These are phyloP conservation scores for Aporophyla lueneburgensis DNA, from an alignment of 2,888 invertebrate genomes.

Conservation along the genomic window DNA sequence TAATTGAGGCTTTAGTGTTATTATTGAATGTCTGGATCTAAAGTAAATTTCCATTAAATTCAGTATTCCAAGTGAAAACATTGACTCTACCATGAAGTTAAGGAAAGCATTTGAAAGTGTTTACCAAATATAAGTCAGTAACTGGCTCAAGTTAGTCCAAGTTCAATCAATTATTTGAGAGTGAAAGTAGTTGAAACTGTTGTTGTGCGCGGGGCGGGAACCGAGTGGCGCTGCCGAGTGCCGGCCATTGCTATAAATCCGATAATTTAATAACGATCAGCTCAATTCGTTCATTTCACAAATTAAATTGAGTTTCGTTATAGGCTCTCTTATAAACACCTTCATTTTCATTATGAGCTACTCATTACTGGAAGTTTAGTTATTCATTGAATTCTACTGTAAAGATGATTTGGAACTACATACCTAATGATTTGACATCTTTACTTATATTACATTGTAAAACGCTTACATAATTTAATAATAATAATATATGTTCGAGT, in stretches of 20 bases:
- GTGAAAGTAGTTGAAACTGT: constrained; percentile 69
- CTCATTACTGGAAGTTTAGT: constrained; percentile 17
- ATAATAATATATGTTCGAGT: no score
- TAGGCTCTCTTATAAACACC: constrained; percentile 86
- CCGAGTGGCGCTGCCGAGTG: constrained; percentile 50
- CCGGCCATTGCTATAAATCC: constrained; percentile 75
- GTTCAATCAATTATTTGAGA: constrained; percentile 69
- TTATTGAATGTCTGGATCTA: constrained; percentile 2
- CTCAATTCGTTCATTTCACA: constrained; percentile 79
- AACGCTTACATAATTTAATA: no score
- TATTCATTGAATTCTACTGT: background rate
- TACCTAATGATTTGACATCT: no score
- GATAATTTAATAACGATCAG: constrained; percentile 76
- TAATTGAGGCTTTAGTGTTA: background rate
- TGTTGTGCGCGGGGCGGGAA: constrained; percentile 54
- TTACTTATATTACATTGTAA: no score
- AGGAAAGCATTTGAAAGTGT: constrained; percentile 55
- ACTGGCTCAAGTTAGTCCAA: constrained; percentile 57
- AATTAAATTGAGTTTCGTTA: constrained; percentile 84
- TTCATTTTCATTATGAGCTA: constrained; percentile 81
- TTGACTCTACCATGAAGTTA: constrained; percentile 27
- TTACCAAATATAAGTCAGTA: constrained; percentile 59
- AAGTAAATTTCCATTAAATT: constrained; percentile 17
- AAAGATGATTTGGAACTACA: no score
- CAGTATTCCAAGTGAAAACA: constrained; percentile 18